phyloP scores from a whole-genome alignment of 2,888 invertebrate species.

The Phanerotoma sp. region DNA sequence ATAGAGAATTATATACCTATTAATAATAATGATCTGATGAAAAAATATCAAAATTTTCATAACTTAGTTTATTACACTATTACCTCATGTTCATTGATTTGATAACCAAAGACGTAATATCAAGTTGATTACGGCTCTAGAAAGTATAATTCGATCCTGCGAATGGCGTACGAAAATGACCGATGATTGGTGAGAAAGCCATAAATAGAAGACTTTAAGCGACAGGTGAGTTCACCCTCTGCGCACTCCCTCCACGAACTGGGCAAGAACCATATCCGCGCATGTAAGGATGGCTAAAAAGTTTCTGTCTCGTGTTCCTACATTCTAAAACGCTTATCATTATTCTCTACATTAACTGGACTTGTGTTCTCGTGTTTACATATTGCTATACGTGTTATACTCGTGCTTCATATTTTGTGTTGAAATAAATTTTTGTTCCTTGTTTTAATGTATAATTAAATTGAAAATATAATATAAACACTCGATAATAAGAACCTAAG shows the following conservation, averaged over 20 bases:
- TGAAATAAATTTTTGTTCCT: not conserved
- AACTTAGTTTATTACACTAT: no score
- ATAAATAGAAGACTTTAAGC: slow-evolving; percentile 8
- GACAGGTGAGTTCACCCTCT: slow-evolving; percentile 31
- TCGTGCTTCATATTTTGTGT: slow-evolving; percentile 8
- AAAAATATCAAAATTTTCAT: no score
- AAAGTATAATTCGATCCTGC: not conserved
- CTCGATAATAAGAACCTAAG: not conserved
- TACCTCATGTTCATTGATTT: no score
- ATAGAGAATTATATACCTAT: no score
- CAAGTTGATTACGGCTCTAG: not conserved
- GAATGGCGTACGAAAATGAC: slow-evolving; percentile 1
- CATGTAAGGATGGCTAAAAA: slow-evolving; percentile 10
- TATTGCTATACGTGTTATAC: slow-evolving; percentile 15
- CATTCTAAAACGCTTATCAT: not conserved
- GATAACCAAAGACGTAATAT: no score
- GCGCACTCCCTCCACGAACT: slow-evolving; percentile 17
- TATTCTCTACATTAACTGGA: not conserved
- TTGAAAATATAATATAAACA: not conserved
- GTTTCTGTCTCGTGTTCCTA: slow-evolving; percentile 13
- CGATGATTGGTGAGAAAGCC: slow-evolving; percentile 65
- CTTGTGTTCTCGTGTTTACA: no score
- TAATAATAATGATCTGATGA: no score
- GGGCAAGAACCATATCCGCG: slow-evolving; percentile 8
- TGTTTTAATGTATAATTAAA: not conserved